Base-by-base conservation (phyloP, 2,113 vertebrate species). In the Siniperca knerii region DNA sequence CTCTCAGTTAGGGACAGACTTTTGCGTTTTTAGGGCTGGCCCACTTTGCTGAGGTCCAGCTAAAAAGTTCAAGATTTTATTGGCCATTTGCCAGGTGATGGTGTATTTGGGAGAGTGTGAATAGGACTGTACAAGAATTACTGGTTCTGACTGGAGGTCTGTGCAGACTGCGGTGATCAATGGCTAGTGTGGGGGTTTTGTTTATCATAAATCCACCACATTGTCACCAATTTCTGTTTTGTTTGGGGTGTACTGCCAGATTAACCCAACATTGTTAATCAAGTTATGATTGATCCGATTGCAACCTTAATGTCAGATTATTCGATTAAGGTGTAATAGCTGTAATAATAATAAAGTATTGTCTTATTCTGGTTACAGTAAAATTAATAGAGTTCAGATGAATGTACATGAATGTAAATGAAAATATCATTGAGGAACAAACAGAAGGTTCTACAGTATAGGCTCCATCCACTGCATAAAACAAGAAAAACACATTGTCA, bases 281-380 rank as follows among this genome's bases (percentile, higher is more conserved):
- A 0, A 62, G 25, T 70, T 23, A 55, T 65, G 35, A 4, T 65
- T 44, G 3, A 66, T 57, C 20, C 0, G 0, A 46, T 81, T 44
- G 48, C 13, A 50, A 37, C 5, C 73, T 72, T n/a, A 35, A 48
- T 71, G 10, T 64, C 20, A 25, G 33, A 62, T 79, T 44, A 69
- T 20, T 10, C 42, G 50, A 8, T 42, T 72, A 46, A n/a, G 12
- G 0, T 73, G 35, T 46, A 29, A 64, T 46, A 75, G 7, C 46
- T 77, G 29, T 77, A 71, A 40, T 77, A 61, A 74, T 71, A 10
- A 60, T 40, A 33, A 21, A 29, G 29, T 29, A 58, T 73, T 74
- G 44, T 71, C 8, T 71, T 85, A 46, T 57, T 33, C 3, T 11
- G 13, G 13, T 18, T 60, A 11, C 37, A 18, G 8, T 62, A 1